Evolutionary conservation across 2,888 invertebrate genomes (phyloP).

Genomic region (Galerucella calmariensis): DNA sequence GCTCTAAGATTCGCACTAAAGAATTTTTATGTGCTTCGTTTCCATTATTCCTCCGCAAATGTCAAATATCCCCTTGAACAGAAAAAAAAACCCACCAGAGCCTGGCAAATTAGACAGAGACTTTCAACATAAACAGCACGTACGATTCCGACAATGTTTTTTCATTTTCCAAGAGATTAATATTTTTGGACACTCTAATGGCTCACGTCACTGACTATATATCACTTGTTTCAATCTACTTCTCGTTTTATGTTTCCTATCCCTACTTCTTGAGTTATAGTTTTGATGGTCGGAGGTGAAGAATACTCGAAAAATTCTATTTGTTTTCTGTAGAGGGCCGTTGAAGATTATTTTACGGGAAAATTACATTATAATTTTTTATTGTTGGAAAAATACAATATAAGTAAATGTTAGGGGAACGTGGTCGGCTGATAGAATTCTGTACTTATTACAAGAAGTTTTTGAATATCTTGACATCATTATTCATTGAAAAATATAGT

Average conservation of each 20-base stretch:
- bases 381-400: not conserved
- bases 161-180: conserved; percentile 66
- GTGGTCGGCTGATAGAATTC: too few relatives aligned
- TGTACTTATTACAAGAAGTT: too few relatives aligned
- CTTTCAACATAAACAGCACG: conserved; percentile 56
- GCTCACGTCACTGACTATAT: conserved; percentile 67
- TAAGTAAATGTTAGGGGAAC: not conserved
- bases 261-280: conserved; percentile 39
- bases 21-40: not conserved
- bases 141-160: conserved; percentile 58
- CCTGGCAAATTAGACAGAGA: conserved; percentile 45
- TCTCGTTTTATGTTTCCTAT: conserved; percentile 65
- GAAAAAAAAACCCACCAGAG: conserved; percentile 42
- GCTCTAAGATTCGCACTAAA: not conserved
- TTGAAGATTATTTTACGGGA: not conserved
- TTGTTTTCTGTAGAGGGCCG: conserved; percentile 17
- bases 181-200: conserved; percentile 68
- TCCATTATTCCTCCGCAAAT: not conserved
- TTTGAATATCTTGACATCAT: too few relatives aligned
- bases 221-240: conserved; percentile 68
- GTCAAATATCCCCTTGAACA: not conserved
- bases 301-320: conserved; percentile 24
- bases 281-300: conserved; percentile 34
- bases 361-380: conserved; percentile 1
- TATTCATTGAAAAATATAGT: too few relatives aligned